These are phyloP conservation scores for Eremobia ochroleuca DNA, from an alignment of 2,888 invertebrate genomes.

Conservation along the genomic window DNA sequence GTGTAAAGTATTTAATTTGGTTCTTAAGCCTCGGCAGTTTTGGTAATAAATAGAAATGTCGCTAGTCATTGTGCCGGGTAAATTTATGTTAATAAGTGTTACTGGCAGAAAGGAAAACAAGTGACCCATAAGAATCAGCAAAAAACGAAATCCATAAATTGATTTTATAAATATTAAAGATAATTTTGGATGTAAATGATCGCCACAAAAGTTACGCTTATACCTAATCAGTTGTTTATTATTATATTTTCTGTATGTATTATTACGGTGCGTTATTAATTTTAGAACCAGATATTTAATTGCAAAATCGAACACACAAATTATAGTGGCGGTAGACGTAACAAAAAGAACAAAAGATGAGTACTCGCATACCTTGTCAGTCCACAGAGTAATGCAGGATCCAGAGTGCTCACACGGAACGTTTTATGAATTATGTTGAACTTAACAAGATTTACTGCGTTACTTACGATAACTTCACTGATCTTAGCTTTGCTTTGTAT, in stretches of 20 bases:
- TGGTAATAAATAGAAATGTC: neutral
- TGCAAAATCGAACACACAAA: neutral
- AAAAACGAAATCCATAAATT: too few species aligned
- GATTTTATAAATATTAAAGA: too few species aligned
- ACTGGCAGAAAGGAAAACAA: neutral
- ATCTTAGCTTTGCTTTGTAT: too few species aligned
- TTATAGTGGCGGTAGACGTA: neutral
- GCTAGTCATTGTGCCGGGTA: neutral
- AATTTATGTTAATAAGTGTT: neutral
- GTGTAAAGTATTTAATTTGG: neutral
- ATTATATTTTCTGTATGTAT: neutral
- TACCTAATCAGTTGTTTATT: neutral
- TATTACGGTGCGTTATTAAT: neutral
- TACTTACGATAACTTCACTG: neutral
- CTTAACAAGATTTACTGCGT: too few species aligned
- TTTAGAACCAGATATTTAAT: neutral
- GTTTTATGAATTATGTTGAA: too few species aligned
- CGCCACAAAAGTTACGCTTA: neutral
- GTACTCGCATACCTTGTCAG: neutral
- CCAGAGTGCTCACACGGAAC: neutral
- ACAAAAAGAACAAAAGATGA: neutral
- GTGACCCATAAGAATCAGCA: neutral
- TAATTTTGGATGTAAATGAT: neutral
- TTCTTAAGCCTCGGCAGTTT: neutral
- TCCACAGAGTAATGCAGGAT: neutral